These are phyloP conservation scores for Solenodon paradoxus DNA, from an alignment of 2,113 vertebrate genomes.

Conservation along the genomic window DNA sequence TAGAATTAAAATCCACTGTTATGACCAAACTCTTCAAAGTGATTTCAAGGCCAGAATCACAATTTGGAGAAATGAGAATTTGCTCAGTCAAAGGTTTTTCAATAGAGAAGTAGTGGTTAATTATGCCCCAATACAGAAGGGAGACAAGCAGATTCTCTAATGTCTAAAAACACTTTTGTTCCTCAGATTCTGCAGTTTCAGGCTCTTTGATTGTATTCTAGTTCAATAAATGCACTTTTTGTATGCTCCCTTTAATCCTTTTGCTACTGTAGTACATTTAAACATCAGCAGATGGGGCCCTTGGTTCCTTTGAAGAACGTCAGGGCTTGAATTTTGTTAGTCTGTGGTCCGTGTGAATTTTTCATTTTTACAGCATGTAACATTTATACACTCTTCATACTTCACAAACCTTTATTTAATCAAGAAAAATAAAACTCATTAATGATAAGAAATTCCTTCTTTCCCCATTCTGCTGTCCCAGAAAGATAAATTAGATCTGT, in stretches of 20 bases:
- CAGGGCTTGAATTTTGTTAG: conserved; percentile 79
- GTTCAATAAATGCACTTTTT: conserved; percentile 56
- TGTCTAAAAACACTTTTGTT: neutral
- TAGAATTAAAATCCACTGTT: neutral
- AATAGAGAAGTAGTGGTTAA: neutral
- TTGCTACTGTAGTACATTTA: conserved; percentile 85
- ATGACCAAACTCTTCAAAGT: neutral
- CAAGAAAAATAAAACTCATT: conserved; percentile 70
- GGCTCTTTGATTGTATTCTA: neutral
- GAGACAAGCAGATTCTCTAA: neutral
- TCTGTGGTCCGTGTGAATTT: conserved; percentile 74
- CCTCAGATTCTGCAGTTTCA: neutral
- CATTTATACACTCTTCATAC: conserved; percentile 76
- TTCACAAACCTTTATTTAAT: conserved; percentile 69
- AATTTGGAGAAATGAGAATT: neutral
- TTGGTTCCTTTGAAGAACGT: conserved; percentile 87
- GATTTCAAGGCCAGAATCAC: neutral
- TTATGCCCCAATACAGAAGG: neutral
- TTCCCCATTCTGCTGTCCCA: neutral
- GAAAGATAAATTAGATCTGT: conserved; percentile 48
- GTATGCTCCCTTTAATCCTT: neutral
- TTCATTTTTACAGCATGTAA: conserved; percentile 74
- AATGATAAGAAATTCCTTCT: conserved; percentile 14
- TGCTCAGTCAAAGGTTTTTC: neutral
- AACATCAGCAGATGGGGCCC: conserved; percentile 89